Conservation (phyloP, 1,140 invertebrate species). For the Cyphomyrmex costatus region DNA sequence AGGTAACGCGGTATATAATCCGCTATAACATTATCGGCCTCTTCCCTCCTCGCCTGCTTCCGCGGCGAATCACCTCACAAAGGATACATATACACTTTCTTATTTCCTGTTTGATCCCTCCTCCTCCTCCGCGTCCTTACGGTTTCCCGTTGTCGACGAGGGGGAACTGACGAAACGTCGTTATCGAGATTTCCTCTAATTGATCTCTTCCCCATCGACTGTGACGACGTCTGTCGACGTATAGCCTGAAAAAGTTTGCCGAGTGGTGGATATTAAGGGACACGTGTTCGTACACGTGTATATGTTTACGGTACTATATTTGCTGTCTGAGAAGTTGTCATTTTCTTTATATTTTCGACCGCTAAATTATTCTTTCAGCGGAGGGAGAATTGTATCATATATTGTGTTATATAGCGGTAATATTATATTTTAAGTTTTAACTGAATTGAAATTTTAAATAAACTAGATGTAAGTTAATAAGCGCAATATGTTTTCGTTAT, state of each 20-base stretch:
- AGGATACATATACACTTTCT: slow-evolving; percentile 72
- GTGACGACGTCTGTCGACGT: slow-evolving; percentile 31
- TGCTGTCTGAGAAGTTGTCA: background rate
- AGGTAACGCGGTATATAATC: slow-evolving; percentile 55
- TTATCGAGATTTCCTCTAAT: slow-evolving; percentile 81
- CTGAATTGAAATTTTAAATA: background rate
- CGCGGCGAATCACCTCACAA: slow-evolving; percentile 45
- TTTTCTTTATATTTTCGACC: slow-evolving; percentile 22
- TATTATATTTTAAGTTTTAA: background rate
- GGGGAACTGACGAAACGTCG: slow-evolving; percentile 63
- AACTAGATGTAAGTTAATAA: background rate
- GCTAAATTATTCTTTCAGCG: background rate
- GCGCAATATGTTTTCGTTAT: background rate
- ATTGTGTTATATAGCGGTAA: background rate
- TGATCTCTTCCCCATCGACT: slow-evolving; percentile 71
- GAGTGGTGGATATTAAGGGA: background rate
- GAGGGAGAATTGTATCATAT: background rate
- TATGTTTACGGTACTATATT: slow-evolving; percentile 17
- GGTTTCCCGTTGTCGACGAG: slow-evolving; percentile 19
- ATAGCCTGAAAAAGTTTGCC: slow-evolving; percentile 27
- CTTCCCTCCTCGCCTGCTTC: slow-evolving; percentile 40
- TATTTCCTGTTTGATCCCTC: slow-evolving; percentile 76
- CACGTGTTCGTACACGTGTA: background rate
- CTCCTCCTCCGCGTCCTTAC: slow-evolving; percentile 32
- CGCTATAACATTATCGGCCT: slow-evolving; percentile 66